A percentile compares a stretch with the other conserved stretches of the same genome.
phyloP scores from a whole-genome alignment of 1,140 invertebrate genomes.

The Heliconius himera region DNA sequence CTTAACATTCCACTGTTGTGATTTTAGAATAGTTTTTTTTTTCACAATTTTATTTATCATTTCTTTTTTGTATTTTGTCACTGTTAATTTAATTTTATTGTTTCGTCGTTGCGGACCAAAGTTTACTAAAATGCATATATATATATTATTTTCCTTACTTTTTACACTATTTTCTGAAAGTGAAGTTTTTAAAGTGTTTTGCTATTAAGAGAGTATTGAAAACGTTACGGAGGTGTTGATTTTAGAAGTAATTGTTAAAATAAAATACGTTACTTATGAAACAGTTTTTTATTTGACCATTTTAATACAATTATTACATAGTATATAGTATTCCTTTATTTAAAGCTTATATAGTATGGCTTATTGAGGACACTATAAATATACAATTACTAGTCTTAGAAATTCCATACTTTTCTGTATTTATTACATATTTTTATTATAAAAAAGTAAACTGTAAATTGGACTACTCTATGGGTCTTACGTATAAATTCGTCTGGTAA shows the following conservation, averaged over 20 bases:
- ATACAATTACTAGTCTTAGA: neutral
- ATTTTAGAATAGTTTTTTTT: conserved; percentile 63
- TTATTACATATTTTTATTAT: neutral
- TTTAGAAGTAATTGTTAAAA: conserved; percentile 66
- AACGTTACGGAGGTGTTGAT: conserved; percentile 51
- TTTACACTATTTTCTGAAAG: conserved; percentile 32
- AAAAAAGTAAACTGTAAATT: neutral
- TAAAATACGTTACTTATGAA: conserved; percentile 57
- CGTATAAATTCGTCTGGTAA: neutral
- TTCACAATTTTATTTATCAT: conserved; percentile 44
- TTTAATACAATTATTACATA: neutral
- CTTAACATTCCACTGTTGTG: conserved; percentile 77
- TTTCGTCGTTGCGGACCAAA: conserved; percentile 39
- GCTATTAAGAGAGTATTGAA: conserved; percentile 31
- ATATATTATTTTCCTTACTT: conserved; percentile 16
- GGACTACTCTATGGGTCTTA: too few species aligned
- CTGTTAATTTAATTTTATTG: conserved; percentile 39
- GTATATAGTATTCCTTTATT: neutral
- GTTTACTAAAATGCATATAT: conserved; percentile 25
- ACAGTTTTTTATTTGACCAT: conserved; percentile 34
- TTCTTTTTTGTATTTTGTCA: conserved; percentile 30
- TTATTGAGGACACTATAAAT: neutral
- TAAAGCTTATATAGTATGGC: conserved; percentile 3
- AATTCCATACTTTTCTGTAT: neutral
- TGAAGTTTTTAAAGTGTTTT: conserved; percentile 32